Evolutionary conservation across 2,797 vertebrate species (phyloP).

Genomic region (Linurgus olivaceus): DNA sequence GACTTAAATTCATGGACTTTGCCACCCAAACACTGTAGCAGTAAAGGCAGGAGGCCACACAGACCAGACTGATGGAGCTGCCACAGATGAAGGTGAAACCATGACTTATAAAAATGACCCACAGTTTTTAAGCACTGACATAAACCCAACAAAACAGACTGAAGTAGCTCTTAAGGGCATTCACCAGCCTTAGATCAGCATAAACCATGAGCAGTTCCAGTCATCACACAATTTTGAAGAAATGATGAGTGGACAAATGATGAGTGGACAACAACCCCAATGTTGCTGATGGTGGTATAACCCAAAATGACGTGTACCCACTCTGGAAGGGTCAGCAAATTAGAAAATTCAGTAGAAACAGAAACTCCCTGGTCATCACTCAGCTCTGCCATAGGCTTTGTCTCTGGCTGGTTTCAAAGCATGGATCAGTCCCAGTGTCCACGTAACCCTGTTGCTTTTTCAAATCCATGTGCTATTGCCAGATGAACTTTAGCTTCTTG

Average conservation of each 20-base stretch:
- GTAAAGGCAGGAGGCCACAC: neutral
- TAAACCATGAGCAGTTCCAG: neutral
- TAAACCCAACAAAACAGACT: neutral
- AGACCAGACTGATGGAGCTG: neutral
- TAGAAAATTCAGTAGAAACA: neutral
- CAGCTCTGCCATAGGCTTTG: neutral
- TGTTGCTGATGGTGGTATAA: neutral
- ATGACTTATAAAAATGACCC: neutral
- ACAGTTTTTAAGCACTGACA: neutral
- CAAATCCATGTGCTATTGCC: neutral
- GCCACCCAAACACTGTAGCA: neutral
- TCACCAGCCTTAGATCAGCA: neutral
- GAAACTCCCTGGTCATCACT: neutral
- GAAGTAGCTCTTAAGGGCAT: neutral
- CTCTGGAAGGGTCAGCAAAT: neutral
- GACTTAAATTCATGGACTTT: neutral
- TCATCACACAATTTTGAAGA: neutral
- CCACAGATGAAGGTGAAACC: neutral
- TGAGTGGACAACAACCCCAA: neutral
- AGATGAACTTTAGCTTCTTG: neutral
- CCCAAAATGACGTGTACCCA: neutral
- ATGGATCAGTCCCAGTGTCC: neutral
- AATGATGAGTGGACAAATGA: neutral
- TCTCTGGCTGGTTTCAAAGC: neutral
- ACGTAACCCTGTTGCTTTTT: neutral